Conservation (phyloP, 2,888 invertebrate genomes). For the Cheilosia impressa region DNA sequence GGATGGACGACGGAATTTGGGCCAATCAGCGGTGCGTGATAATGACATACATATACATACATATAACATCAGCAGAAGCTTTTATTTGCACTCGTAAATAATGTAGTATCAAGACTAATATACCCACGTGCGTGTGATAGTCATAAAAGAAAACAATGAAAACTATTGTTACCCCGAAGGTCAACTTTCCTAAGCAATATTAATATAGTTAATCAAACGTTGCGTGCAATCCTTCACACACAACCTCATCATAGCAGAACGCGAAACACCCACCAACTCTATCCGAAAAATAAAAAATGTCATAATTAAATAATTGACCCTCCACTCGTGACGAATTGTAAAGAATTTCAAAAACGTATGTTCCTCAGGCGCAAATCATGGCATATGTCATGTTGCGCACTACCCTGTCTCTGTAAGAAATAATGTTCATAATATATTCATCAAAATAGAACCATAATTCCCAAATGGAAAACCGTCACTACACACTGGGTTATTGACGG, state of each 20-base stretch:
- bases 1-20: neutral
- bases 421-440: constrained; percentile 36
- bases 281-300: neutral
- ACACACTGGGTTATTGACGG: constrained; percentile 30
- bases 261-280: constrained; percentile 14
- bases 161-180: constrained; percentile 27
- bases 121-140: constrained; percentile 8
- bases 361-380: constrained; percentile 7
- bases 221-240: constrained; percentile 29
- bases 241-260: neutral
- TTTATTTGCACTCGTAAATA: neutral
- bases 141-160: constrained; percentile 28
- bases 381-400: constrained; percentile 49
- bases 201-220: constrained; percentile 21
- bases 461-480: neutral
- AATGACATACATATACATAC: neutral
- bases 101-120: neutral
- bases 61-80: neutral
- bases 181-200: neutral
- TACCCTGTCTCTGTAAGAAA: constrained; percentile 1
- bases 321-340: constrained; percentile 35
- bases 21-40: neutral
- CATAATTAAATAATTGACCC: constrained; percentile 48
- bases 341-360: constrained; percentile 28
- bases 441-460: constrained; percentile 22